Base-by-base conservation (phyloP, 1,140 invertebrate species). In the Octopus sinensis region DNA sequence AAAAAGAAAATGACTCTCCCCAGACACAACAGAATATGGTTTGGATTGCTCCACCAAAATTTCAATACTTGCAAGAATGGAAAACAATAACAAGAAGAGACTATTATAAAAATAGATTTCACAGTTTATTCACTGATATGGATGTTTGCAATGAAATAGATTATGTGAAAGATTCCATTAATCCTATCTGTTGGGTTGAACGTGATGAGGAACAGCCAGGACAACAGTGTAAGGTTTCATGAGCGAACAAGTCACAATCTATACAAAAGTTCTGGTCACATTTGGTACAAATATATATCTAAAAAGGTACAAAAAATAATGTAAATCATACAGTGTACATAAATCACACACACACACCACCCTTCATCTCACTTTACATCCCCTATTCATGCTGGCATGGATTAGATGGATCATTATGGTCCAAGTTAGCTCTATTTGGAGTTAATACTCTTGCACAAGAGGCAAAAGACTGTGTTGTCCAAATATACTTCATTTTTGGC, bases 211-310 rank as follows among this genome's bases (percentile, higher is more conserved):
- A 94, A 93, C 98, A 99, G 52, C 96, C 97, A 30, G 97, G 97
- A 92, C 97, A 99, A 10, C 95, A 95, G 90, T 99, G 97, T 54
- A 99, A 90, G 4, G 95, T 95, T 84, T 97, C 96, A 85, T 98
- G 96, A 79, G 98, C 94, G 89, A 98, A 97, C 81, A 96, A 93
- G 92, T 99, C 97, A 92, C 97, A 99, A 88, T 98, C 96, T 82
- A 96, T 92, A 89, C 98, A 99, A 91, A 96, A 98, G 56, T 93
- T 91, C 85, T 95, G 93, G 0, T 91, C 88, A 90, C 98, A 99
- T 73, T 93, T 93, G 62, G 92, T 92, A 91, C 97, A 99, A 76
- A 93, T 91, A 80, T 89, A 90, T 6, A 84, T 85, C 90, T 91
- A 85, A 52, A 85, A 85, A 53, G 51, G 53, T 79, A 68, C 54